Evolutionary conservation across 2,797 vertebrate species (phyloP), one percentile per base, ranked within the genome.

Genomic region (Clarias laeviceps): DNA sequence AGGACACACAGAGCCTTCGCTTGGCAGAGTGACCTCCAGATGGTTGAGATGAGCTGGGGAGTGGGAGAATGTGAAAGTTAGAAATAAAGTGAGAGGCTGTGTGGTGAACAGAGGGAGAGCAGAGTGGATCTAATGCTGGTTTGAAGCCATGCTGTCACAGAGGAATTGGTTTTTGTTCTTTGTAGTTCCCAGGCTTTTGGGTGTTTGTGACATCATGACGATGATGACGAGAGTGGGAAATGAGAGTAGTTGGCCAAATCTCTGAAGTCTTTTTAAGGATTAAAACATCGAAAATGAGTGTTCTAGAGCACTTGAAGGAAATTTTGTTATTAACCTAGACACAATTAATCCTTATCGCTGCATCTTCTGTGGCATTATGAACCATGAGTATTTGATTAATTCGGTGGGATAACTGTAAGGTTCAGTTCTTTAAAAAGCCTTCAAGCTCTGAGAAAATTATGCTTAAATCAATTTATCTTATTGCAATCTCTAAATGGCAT

Each of bases 1-100:
- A 89, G 90, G 89, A 83, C 83, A 87, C 87, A 91, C 77, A 85
- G 45, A 50, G 62, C 80, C 87, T 79, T 85, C 56, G 90, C 88
- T 80, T 84, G 88, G 87, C 80, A 85, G 88, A 90, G 88, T 90
- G 90, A 92, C 85, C 79, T 89, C 84, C 62, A 90, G 91, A 94
- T 91, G 87, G 84, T 86, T 83, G 74, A 85, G 82, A 89, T 87
- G 88, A 89, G 80, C 64, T 86, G 77, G 86, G 88, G 84, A 88
- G 82, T 82, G 73, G 86, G 84, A 82, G 85, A 73, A 84, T 88
- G 80, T 27, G 62, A 80, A 81, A 76, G 86, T 56, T 81, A 84
- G 80, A 81, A 90, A 91, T 85, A 89, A 84, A 69, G 86, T 70
- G 82, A 76, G 80, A 88, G 73, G 59, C 80, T 89, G 74, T 45